Percentiles rank a stretch among this genome's conserved stretches.
phyloP scores from a whole-genome alignment of 2,888 invertebrate species.

The Hybos culiciformis region DNA sequence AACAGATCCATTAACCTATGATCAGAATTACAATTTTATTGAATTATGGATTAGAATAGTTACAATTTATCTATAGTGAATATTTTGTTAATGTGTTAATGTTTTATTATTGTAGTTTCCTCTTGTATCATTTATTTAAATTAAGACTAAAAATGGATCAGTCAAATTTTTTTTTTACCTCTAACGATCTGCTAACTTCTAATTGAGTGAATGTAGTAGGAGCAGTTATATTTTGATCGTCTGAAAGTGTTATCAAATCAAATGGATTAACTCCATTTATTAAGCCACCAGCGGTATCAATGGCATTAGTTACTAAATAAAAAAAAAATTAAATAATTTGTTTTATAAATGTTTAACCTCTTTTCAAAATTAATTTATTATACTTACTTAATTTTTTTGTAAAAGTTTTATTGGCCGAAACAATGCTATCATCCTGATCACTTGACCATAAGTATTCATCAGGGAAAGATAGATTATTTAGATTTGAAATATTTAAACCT shows the following conservation, averaged over 20 bases:
- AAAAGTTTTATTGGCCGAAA: constrained; percentile 40
- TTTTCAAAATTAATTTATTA: not conserved
- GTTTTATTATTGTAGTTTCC: too few species aligned
- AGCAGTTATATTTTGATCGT: constrained; percentile 33
- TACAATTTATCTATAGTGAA: too few species aligned
- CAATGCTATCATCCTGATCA: constrained; percentile 22
- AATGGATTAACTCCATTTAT: constrained; percentile 38
- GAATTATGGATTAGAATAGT: not conserved
- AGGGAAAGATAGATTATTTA: constrained; percentile 42
- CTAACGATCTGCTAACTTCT: constrained; percentile 37
- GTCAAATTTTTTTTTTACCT: too few species aligned
- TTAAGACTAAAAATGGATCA: not conserved
- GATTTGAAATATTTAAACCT: constrained; percentile 23
- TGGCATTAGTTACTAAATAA: constrained; percentile 21
- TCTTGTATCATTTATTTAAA: not conserved
- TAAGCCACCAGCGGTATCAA: constrained; percentile 28
- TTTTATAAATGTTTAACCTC: not conserved
- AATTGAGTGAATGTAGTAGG: constrained; percentile 40
- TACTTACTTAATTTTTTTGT: constrained; percentile 26
- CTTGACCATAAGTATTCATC: constrained; percentile 37
- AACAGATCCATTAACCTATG: constrained; percentile 39
- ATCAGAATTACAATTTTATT: constrained; percentile 8
- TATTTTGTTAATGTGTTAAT: too few species aligned
- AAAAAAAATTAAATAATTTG: not conserved
- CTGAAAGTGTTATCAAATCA: constrained; percentile 37